Percentiles rank a stretch among this genome's conserved stretches.
phyloP scores from a whole-genome alignment of 2,113 vertebrate genomes.

The Peromyscus polionotus region DNA sequence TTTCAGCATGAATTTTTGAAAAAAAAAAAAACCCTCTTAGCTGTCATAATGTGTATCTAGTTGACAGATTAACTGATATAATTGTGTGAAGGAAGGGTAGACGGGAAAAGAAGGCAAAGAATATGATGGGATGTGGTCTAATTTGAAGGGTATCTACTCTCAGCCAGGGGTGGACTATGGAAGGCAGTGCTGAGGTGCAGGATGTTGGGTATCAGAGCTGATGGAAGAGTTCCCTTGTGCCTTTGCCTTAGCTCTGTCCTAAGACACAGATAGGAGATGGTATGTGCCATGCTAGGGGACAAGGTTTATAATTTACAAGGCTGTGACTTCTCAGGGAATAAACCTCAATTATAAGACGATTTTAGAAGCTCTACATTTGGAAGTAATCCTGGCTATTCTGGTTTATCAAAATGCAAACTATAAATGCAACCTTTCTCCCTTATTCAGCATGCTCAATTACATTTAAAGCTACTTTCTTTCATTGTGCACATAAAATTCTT shows the following conservation, averaged over 20 bases:
- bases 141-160: conserved; percentile 6
- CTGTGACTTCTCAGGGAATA: conserved; percentile 66
- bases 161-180: not conserved
- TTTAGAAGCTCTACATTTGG: conserved; percentile 62
- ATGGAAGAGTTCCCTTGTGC: conserved; percentile 3
- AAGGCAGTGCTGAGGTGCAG: not conserved
- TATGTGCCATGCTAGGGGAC: not conserved
- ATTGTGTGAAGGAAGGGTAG: not conserved
- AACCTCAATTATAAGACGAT: conserved; percentile 52
- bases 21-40: not conserved
- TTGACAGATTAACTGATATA: not conserved
- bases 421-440: not conserved
- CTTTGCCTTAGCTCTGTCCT: not conserved
- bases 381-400: not conserved
- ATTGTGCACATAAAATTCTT: not conserved
- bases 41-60: not conserved
- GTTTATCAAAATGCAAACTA: not conserved
- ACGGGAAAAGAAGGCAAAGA: not conserved
- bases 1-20: not conserved
- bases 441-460: not conserved
- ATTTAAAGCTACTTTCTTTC: conserved; percentile 32
- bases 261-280: conserved; percentile 16
- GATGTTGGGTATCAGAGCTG: not conserved
- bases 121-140: not conserved
- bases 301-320: conserved; percentile 55